Evolutionary conservation across 2,888 invertebrate species (phyloP).

Genomic region (Tuta absoluta): DNA sequence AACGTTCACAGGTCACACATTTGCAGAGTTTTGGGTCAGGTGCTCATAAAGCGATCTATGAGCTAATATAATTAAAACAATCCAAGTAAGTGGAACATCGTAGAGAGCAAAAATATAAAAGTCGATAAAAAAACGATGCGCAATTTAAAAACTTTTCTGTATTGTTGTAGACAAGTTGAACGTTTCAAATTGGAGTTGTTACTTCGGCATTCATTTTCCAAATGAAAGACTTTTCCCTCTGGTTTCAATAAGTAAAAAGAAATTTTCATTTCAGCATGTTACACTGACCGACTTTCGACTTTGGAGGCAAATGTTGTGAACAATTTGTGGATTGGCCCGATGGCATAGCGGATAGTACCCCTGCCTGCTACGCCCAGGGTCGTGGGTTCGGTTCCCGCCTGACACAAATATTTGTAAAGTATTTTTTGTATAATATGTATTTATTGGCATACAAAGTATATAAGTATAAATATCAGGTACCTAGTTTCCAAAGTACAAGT

Average conservation of each 20-base stretch:
- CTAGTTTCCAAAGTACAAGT: too few species aligned
- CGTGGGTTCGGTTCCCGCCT: too few species aligned
- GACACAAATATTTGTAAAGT: too few species aligned
- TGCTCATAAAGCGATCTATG: too few species aligned
- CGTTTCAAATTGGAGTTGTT: slow-evolving; percentile 5
- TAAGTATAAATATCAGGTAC: too few species aligned
- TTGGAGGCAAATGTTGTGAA: slow-evolving; percentile 13
- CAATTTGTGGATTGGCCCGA: not conserved
- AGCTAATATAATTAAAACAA: not conserved
- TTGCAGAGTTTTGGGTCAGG: too few species aligned
- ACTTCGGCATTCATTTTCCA: slow-evolving; percentile 6
- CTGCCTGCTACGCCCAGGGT: too few species aligned
- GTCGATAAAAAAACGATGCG: not conserved
- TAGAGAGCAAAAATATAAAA: not conserved
- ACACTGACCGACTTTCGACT: slow-evolving; percentile 12
- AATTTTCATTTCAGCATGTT: slow-evolving; percentile 25
- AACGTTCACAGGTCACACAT: too few species aligned
- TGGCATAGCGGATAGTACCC: too few species aligned
- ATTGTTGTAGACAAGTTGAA: slow-evolving; percentile 1
- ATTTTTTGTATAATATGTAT: too few species aligned
- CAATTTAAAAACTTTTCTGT: not conserved
- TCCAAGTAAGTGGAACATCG: not conserved
- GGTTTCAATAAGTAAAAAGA: slow-evolving; percentile 25
- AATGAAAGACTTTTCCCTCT: slow-evolving; percentile 1
- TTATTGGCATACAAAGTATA: too few species aligned